These are phyloP conservation scores for Myotis planiceps DNA, from an alignment of 2,797 vertebrate species.

Conservation along the genomic window DNA sequence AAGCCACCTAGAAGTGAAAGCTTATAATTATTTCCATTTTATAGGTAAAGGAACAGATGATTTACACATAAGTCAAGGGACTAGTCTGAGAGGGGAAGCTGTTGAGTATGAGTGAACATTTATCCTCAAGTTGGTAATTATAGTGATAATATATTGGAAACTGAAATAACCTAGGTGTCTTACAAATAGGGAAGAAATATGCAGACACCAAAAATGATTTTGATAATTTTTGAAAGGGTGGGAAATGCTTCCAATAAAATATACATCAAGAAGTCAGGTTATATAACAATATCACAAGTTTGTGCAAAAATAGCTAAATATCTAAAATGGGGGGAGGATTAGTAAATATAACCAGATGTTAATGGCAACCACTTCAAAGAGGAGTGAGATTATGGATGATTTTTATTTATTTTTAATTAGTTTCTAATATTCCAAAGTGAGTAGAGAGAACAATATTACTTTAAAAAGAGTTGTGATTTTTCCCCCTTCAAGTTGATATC, in stretches of 20 bases:
- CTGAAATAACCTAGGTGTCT: not conserved
- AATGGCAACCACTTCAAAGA: not conserved
- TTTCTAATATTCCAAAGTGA: constrained; percentile 4
- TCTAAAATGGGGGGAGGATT: not conserved
- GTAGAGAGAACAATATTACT: not conserved
- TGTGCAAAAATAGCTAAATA: constrained; percentile 15
- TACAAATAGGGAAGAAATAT: not conserved
- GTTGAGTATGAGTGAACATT: not conserved
- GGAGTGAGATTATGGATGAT: not conserved
- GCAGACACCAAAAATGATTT: not conserved
- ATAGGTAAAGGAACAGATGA: not conserved
- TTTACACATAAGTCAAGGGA: not conserved
- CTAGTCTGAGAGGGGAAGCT: not conserved
- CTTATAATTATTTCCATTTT: not conserved
- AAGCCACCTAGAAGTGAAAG: not conserved
- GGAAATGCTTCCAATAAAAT: constrained; percentile 18
- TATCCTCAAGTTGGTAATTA: not conserved
- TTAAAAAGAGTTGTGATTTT: not conserved
- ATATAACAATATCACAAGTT: not conserved
- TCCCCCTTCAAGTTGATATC: not conserved
- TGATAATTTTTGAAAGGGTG: not conserved
- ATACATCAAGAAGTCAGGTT: not conserved
- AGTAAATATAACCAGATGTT: not conserved
- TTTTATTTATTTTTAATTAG: constrained; percentile 26
- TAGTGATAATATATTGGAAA: not conserved